A percentile compares a stretch with the other conserved stretches of the same genome.
Conservation (phyloP, 2,113 vertebrate genomes). For the Acrocephalus arundinaceus region DNA sequence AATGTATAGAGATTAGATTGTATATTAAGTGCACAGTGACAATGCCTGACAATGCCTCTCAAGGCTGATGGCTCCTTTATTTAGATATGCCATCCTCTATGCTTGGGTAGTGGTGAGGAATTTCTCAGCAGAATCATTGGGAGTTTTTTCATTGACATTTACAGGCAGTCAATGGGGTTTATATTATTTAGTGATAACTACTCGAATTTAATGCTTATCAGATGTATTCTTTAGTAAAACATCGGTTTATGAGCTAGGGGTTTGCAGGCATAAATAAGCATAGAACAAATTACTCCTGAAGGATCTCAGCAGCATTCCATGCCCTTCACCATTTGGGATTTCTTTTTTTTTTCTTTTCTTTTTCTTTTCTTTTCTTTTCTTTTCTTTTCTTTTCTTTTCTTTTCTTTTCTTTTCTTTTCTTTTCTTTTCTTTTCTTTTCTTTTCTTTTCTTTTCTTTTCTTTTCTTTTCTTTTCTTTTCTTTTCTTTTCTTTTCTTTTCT, state of each 20-base stretch:
- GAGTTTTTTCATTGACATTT: neutral
- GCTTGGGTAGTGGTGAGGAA: neutral
- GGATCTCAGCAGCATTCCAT: neutral
- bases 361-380: neutral
- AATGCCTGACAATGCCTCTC: neutral
- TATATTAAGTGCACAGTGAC: neutral
- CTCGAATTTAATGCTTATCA: neutral
- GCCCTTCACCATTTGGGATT: neutral
- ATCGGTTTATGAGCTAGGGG: neutral
- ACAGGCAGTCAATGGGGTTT: neutral
- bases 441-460: too few relatives aligned
- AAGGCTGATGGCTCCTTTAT: neutral
- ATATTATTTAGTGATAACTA: neutral
- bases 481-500: too few relatives aligned
- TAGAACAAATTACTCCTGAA: neutral
- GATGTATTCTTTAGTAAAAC: neutral
- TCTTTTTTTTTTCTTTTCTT: accelerated
- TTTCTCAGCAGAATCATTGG: neutral
- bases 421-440: too few relatives aligned
- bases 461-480: neutral
- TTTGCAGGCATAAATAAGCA: neutral
- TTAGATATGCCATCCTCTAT: neutral
- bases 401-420: too few relatives aligned
- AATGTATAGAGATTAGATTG: neutral
- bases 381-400: neutral